A percentile compares a stretch with the other conserved stretches of the same genome.
Evolutionary conservation across 2,888 invertebrate species (phyloP).

Genomic region (Polyommatus iphigenia): DNA sequence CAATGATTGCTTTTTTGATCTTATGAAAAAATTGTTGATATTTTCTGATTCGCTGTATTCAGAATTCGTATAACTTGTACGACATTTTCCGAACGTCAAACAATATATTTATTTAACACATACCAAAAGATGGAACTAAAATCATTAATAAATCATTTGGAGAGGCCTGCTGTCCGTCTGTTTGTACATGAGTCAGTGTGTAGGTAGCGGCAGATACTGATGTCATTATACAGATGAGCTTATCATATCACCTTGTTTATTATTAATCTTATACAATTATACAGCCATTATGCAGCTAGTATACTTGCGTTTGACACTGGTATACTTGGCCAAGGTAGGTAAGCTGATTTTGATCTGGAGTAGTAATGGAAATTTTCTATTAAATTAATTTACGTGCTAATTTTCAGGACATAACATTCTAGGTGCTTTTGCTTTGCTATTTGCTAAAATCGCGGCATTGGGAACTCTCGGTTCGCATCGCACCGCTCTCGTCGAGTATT

Average conservation of each 20-base stretch:
- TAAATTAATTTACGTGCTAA: no score
- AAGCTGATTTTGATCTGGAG: background rate
- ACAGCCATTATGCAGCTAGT: background rate
- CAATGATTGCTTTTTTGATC: no score
- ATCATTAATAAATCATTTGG: conserved; percentile 6
- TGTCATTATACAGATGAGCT: conserved; percentile 24
- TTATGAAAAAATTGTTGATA: no score
- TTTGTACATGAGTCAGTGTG: conserved; percentile 8
- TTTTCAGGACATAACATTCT: no score
- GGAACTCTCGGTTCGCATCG: no score
- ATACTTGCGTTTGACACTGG: background rate
- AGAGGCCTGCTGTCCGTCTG: conserved; percentile 7
- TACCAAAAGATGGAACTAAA: background rate
- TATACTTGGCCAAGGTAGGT: background rate
- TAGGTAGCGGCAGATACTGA: conserved; percentile 24
- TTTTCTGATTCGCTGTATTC: no score
- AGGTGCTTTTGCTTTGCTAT: no score
- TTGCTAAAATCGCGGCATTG: no score
- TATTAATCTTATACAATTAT: conserved; percentile 10
- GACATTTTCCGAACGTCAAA: background rate
- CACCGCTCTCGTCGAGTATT: no score
- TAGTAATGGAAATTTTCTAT: no score
- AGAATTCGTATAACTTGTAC: background rate
- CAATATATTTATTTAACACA: conserved; percentile 1
- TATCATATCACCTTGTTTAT: conserved; percentile 12